Base-by-base conservation (phyloP, 2,797 vertebrate species). In the Acanthurus leucopareius region DNA sequence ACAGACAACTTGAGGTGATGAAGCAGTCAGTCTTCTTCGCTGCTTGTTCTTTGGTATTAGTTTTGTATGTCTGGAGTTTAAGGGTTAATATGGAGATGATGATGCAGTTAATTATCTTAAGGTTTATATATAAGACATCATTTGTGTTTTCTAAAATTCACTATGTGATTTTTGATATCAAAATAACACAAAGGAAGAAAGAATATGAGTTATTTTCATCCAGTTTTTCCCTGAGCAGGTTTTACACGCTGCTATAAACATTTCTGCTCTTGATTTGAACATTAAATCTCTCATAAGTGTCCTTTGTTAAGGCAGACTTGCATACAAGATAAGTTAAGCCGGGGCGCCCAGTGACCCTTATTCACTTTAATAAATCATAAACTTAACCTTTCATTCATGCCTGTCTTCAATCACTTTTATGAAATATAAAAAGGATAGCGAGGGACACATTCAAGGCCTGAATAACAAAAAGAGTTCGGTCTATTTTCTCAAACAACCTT, bases 401-500 rank as follows among this genome's bases (percentile, higher is more conserved):
- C 28, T 7, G 17, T 48, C 42, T 61, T 54, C 32, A 75, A 62
- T 67, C 17, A 69, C 40, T 69, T 4, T 54, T 25, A 8, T 25
- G 40, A 45, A 42, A 58, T 35, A 15, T 56, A 17, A 70, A 64
- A 65, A 15, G 25, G 17, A 38, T n/a, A 45, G 0, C 5, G 7
- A 10, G 52, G 52, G 47, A 56, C 40, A 4, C 20, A 10, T 59
- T 71, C 14, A 28, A 44, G 48, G 42, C 65, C 40, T 45, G 72
- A 61, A 66, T 61, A 64, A 53, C 60, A 42, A 70, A 56, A 61
- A 77, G 75, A 53, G 32, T 63, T 77, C 61, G 16, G 45, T 17
- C 47, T 19, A 5, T 84, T 70, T 69, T 74, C 68, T 77, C 38
- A 13, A 13, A 71, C 65, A 73, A 78, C 82, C 77, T 84, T 78